Conservation (phyloP, 2,113 vertebrate genomes). For the Carettochelys insculpta region DNA sequence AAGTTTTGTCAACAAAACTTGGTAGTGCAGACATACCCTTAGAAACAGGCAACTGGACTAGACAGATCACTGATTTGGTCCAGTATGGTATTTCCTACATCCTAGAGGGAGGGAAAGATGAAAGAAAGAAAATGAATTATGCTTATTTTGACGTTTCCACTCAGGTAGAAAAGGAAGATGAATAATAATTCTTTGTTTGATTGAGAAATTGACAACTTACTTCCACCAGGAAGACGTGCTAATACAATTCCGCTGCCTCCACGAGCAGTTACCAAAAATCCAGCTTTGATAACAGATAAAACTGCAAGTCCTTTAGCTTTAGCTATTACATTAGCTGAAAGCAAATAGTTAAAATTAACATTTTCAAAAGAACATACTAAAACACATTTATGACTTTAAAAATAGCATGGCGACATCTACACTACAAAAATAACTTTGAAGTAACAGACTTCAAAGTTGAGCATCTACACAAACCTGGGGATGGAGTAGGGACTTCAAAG, state of each 20-base stretch:
- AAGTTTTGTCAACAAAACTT: too few species aligned
- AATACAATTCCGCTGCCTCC: conserved; percentile 95
- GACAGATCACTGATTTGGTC: background rate
- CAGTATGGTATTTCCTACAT: background rate
- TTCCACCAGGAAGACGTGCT: conserved; percentile 86
- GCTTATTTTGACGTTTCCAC: background rate
- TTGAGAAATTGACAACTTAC: conserved; percentile 76
- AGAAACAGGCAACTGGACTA: background rate
- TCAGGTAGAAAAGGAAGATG: background rate
- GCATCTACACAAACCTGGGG: too few species aligned
- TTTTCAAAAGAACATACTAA: background rate
- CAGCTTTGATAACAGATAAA: conserved; percentile 93
- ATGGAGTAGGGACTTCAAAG: too few species aligned
- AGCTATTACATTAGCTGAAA: conserved; percentile 91
- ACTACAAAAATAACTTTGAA: too few species aligned
- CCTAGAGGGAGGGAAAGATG: background rate
- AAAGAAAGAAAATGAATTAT: background rate
- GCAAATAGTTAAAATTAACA: background rate
- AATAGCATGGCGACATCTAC: too few species aligned
- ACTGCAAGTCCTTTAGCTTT: conserved; percentile 94
- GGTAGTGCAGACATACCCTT: too few species aligned
- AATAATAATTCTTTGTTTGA: background rate
- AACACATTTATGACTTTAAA: background rate
- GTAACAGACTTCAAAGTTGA: too few species aligned
- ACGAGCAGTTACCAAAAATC: conserved; percentile 94